Evolutionary conservation across 2,113 vertebrate genomes (phyloP), one percentile per base, ranked within the genome.

Genomic region (Ellobius talpinus): DNA sequence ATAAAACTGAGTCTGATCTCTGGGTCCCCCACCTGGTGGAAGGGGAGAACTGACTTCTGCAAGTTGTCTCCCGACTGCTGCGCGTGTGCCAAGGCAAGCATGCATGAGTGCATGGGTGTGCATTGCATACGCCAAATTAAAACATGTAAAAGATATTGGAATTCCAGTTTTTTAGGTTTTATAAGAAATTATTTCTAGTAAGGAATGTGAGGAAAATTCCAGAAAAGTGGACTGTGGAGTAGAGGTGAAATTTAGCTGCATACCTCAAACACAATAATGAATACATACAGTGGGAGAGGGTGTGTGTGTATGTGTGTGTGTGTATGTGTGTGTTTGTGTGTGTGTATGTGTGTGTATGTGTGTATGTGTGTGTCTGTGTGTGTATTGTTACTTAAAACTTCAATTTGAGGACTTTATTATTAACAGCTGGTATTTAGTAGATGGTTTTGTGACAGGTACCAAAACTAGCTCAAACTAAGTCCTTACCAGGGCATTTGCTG

Each of bases 361-460:
- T 58, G 13, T 45, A 0, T 29, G 45, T 45, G 45, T 45, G 45
- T 45, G 39, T 86, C 3, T 61, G 36, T 52, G 8, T 6, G 50
- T 55, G 31, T 39, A 17, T 74, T 61, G 19, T 81, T 70, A 90
- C 39, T 36, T 90, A 52, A 88, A 26, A 77, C 93, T 96, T 93
- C 77, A 96, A 90, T 55, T 61, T 70, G 72, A 42, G 36, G 73
- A 31, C 84, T 42, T 86, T 33, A 1, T 65, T 72, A 76, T 66
- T 68, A 85, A 89, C 13, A 65, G 45, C 10, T 52, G 42, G 55
- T 5, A 11, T 39, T 29, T 72, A 94, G 36, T 55, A 82, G 16
- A 47, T 68, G 61, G 19, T 16, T 93, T 87, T 76, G 23, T 61
- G 19, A 36, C 50, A 87, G 73, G 52, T n/a, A 39, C 68, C 36